Evolutionary conservation across 2,797 vertebrate species (phyloP).

Genomic region (Pipistrellus kuhlii): DNA sequence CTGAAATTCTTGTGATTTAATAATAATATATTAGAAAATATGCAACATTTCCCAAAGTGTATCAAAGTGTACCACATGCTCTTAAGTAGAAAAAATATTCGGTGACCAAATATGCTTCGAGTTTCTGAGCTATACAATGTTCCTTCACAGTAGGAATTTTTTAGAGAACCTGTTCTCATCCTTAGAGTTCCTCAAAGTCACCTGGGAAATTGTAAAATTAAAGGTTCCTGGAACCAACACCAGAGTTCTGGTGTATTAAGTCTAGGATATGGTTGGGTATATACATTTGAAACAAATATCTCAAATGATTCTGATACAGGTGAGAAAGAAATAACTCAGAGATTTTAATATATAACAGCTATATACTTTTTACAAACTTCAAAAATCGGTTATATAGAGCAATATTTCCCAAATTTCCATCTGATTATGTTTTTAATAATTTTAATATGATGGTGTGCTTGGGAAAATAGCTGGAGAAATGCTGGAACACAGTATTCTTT

Average conservation of each 20-base stretch:
- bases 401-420: neutral
- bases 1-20: neutral
- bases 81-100: neutral
- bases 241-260: neutral
- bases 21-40: constrained; percentile 21
- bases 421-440: neutral
- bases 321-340: neutral
- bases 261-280: neutral
- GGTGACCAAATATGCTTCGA: neutral
- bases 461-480: neutral
- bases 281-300: neutral
- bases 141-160: neutral
- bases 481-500: neutral
- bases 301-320: neutral
- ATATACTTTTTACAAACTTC: constrained; percentile 4
- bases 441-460: neutral
- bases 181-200: neutral
- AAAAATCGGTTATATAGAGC: neutral
- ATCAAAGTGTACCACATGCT: neutral
- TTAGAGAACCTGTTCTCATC: neutral
- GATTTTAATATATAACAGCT: constrained; percentile 5
- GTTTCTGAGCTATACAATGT: constrained; percentile 33
- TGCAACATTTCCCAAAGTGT: neutral
- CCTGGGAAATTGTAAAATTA: neutral
- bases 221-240: neutral